phyloP scores from a whole-genome alignment of 2,888 invertebrate genomes.

The Gymnosoma rotundatum region DNA sequence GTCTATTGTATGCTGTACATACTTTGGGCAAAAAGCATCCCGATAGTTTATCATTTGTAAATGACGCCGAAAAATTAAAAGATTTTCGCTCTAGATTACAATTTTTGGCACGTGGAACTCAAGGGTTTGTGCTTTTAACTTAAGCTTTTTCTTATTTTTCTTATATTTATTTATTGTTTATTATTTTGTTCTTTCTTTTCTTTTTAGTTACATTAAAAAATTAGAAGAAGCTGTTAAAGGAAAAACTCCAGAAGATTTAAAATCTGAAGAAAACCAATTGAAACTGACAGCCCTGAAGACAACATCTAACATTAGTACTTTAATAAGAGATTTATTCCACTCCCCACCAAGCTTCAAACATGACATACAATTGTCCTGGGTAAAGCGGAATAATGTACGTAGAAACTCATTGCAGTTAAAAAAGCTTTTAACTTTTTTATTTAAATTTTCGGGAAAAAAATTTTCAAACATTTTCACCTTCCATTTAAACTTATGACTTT shows the following conservation, averaged over 20 bases:
- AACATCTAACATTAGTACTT: slow-evolving; percentile 94
- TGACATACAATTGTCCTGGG: slow-evolving; percentile 90
- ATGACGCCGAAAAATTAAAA: slow-evolving; percentile 89
- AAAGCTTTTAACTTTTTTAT: too few relatives aligned
- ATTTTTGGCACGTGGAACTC: slow-evolving; percentile 95
- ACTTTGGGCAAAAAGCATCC: slow-evolving; percentile 91
- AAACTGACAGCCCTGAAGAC: slow-evolving; percentile 92
- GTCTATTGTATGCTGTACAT: slow-evolving; percentile 89
- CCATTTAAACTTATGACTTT: too few relatives aligned
- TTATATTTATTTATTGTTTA: not conserved
- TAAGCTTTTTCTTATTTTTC: not conserved
- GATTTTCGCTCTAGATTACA: slow-evolving; percentile 93
- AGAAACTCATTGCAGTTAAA: not conserved
- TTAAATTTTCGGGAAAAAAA: too few relatives aligned
- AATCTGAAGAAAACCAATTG: slow-evolving; percentile 90
- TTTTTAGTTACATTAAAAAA: slow-evolving; percentile 81
- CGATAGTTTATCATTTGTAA: slow-evolving; percentile 88
- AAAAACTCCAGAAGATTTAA: slow-evolving; percentile 88
- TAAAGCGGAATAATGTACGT: slow-evolving; percentile 84
- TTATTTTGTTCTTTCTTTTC: slow-evolving; percentile 14
- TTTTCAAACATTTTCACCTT: too few relatives aligned
- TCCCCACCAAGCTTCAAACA: slow-evolving; percentile 96
- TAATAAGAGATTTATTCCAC: slow-evolving; percentile 97
- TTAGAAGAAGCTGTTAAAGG: slow-evolving; percentile 84
- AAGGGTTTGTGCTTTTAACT: slow-evolving; percentile 86